These are phyloP conservation scores for Gastrophryne carolinensis DNA, from an alignment of 2,797 vertebrate species.

Conservation along the genomic window DNA sequence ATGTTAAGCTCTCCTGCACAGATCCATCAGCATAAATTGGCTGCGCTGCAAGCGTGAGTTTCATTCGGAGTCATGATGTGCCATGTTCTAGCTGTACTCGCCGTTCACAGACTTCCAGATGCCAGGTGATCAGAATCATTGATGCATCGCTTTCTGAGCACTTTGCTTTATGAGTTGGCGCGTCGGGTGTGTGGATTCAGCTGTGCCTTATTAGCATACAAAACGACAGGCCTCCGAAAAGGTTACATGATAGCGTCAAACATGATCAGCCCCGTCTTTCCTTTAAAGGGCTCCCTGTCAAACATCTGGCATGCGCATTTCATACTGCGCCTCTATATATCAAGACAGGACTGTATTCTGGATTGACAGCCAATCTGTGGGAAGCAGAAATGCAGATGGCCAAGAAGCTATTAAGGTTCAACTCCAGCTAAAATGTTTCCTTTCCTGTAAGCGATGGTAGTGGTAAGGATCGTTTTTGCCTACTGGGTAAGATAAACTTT, in stretches of 20 bases:
- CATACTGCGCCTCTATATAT: conserved; percentile 52
- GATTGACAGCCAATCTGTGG: neutral
- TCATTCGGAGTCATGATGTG: conserved; percentile 44
- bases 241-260: conserved; percentile 1
- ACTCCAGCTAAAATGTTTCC: too few species aligned
- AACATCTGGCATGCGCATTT: conserved; percentile 55
- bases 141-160: conserved; percentile 49
- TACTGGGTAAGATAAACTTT: too few species aligned
- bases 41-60: neutral
- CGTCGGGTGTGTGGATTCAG: conserved; percentile 51
- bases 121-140: conserved; percentile 56
- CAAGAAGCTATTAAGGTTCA: too few species aligned
- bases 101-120: conserved; percentile 51
- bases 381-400: too few species aligned
- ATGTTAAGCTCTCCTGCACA: neutral
- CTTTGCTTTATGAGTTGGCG: conserved; percentile 54
- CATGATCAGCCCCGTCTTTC: conserved; percentile 1
- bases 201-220: conserved; percentile 49
- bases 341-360: conserved; percentile 21
- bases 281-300: conserved; percentile 48
- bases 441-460: too few species aligned
- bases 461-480: too few species aligned
- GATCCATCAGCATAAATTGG: conserved; percentile 54
- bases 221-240: conserved; percentile 36
- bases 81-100: conserved; percentile 46